Evolutionary conservation across 2,113 vertebrate genomes (phyloP).

Genomic region (Oophaga pumilio): DNA sequence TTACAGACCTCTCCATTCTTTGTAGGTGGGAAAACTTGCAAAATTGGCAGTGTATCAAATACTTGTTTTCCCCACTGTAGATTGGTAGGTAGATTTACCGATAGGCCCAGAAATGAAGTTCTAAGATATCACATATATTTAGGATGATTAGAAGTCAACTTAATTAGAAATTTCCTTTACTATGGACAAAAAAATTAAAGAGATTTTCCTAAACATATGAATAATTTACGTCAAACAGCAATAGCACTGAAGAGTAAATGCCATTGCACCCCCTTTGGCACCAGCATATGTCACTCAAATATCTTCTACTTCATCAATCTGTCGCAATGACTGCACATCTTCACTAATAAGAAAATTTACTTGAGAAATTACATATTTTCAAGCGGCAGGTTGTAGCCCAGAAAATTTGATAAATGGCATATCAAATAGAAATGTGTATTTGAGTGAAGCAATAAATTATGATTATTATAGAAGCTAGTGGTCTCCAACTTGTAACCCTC

Average conservation of each 20-base stretch:
- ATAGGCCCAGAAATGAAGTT: not conserved
- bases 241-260: slow-evolving; percentile 25
- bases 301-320: slow-evolving; percentile 13
- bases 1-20: too few relatives aligned
- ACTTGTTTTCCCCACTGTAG: too few relatives aligned
- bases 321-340: not conserved
- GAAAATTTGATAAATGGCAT: not conserved
- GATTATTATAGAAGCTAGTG: not conserved
- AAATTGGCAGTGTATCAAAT: too few relatives aligned
- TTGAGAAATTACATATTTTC: not conserved
- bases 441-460: not conserved
- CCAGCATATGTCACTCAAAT: not conserved
- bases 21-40: too few relatives aligned
- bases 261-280: not conserved
- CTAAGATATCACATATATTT: not conserved
- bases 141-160: slow-evolving; percentile 4
- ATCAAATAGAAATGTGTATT: not conserved
- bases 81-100: not conserved
- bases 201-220: slow-evolving; percentile 13
- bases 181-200: not conserved
- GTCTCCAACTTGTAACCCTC: not conserved
- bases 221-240: slow-evolving; percentile 20
- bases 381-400: not conserved
- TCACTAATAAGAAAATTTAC: not conserved
- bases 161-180: not conserved